A percentile compares a stretch with the other conserved stretches of the same genome.
These are phyloP conservation scores for Branchinecta sandiegonensis DNA, from an alignment of 2,888 invertebrate genomes.

Conservation along the genomic window DNA sequence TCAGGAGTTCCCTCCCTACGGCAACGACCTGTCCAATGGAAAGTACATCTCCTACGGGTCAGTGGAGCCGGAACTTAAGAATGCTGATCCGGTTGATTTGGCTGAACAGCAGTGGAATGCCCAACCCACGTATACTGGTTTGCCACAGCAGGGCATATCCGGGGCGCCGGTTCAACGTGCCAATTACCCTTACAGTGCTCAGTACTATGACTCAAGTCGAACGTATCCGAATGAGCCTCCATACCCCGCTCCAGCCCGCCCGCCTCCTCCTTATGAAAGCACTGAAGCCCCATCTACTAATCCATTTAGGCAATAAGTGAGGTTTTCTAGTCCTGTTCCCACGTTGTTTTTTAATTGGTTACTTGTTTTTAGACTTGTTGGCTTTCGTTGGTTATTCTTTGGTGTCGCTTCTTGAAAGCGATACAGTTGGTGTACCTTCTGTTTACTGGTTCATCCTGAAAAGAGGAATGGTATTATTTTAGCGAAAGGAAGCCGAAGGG, in stretches of 20 bases:
- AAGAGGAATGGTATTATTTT: too few species aligned
- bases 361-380: too few species aligned
- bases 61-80: constrained; percentile 1
- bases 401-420: too few species aligned
- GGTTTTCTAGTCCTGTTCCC: too few species aligned
- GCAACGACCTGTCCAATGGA: not conserved
- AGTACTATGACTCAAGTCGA: not conserved
- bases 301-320: constrained; percentile 10
- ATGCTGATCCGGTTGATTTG: not conserved
- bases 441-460: too few species aligned
- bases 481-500: too few species aligned
- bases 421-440: too few species aligned
- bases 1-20: too few species aligned
- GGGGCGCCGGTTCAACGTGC: not conserved
- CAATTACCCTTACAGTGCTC: constrained; percentile 10
- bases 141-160: not conserved
- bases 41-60: not conserved
- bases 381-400: too few species aligned
- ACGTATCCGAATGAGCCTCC: not conserved
- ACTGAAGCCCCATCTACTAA: not conserved
- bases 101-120: not conserved
- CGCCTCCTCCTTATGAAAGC: constrained; percentile 8
- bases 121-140: not conserved
- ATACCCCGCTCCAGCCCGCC: not conserved
- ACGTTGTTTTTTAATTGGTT: too few species aligned